These are phyloP conservation scores for Eufriesea mexicana DNA, from an alignment of 1,140 invertebrate genomes.

Conservation along the genomic window DNA sequence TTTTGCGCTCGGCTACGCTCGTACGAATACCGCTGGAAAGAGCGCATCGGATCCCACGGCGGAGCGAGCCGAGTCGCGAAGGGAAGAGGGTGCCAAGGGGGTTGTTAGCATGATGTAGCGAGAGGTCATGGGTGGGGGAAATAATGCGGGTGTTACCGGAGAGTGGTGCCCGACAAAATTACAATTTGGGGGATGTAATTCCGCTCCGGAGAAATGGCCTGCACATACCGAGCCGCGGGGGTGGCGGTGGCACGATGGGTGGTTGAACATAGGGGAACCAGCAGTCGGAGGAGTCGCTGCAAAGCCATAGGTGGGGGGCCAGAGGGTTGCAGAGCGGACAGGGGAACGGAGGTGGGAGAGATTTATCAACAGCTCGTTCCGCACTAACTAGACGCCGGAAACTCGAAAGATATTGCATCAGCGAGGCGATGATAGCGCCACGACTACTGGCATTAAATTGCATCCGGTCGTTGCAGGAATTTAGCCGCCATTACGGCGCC, in stretches of 20 bases:
- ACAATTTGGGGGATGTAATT: conserved; percentile 82
- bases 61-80: background rate
- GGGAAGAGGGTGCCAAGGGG: background rate
- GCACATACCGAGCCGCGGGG: conserved; percentile 75
- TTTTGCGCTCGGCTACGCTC: background rate
- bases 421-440: conserved; percentile 79
- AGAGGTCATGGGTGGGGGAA: conserved; percentile 55
- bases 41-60: background rate
- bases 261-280: conserved; percentile 22
- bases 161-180: conserved; percentile 79
- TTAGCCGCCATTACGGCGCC: conserved; percentile 75
- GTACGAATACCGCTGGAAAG: background rate
- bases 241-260: conserved; percentile 35
- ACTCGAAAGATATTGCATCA: conserved; percentile 82
- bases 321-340: background rate
- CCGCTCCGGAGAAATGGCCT: conserved; percentile 79
- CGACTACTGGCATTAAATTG: conserved; percentile 81
- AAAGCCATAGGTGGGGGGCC: conserved; percentile 35
- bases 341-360: conserved; percentile 60
- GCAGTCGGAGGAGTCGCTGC: conserved; percentile 28
- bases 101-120: background rate
- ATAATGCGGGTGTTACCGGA: conserved; percentile 74
- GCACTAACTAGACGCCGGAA: conserved; percentile 80
- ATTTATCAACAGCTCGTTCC: conserved; percentile 81
- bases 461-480: conserved; percentile 80